Conservation (phyloP, 2,888 invertebrate genomes). For the Drosophila subsilvestris region DNA sequence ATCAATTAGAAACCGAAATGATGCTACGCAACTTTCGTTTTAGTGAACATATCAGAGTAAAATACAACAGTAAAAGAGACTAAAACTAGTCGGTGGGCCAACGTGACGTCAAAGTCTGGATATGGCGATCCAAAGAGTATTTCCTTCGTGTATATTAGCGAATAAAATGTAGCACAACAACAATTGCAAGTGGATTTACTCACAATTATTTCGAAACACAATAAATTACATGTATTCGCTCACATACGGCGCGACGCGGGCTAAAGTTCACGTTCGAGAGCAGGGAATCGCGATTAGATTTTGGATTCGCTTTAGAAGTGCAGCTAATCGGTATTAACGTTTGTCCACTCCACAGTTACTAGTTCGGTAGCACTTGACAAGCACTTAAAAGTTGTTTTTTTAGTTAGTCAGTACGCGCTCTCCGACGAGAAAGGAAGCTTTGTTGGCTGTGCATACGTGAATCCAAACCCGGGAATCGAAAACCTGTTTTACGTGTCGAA, state of each 20-base stretch:
- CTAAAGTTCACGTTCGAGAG: conserved; percentile 40
- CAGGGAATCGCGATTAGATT: conserved; percentile 35
- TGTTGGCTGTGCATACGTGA: conserved; percentile 8
- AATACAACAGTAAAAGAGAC: neutral
- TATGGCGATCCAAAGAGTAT: neutral
- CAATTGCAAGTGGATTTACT: conserved; percentile 30
- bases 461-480: neutral
- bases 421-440: conserved; percentile 51
- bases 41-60: neutral
- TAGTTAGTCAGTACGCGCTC: conserved; percentile 62
- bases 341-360: conserved; percentile 6
- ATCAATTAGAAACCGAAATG: neutral
- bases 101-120: too few species aligned
- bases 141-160: conserved; percentile 8
- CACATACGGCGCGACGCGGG: conserved; percentile 34
- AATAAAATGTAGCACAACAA: conserved; percentile 24
- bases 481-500: neutral
- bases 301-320: conserved; percentile 13
- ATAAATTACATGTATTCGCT: conserved; percentile 28
- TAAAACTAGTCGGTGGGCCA: neutral
- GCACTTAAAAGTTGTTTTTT: conserved; percentile 19
- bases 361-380: conserved; percentile 3
- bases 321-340: conserved; percentile 20
- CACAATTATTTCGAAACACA: conserved; percentile 37
- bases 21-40: neutral